Evolutionary conservation across 1,140 invertebrate species (phyloP), one percentile per base, ranked within the genome.

Genomic region (Rhopalosiphum maidis): DNA sequence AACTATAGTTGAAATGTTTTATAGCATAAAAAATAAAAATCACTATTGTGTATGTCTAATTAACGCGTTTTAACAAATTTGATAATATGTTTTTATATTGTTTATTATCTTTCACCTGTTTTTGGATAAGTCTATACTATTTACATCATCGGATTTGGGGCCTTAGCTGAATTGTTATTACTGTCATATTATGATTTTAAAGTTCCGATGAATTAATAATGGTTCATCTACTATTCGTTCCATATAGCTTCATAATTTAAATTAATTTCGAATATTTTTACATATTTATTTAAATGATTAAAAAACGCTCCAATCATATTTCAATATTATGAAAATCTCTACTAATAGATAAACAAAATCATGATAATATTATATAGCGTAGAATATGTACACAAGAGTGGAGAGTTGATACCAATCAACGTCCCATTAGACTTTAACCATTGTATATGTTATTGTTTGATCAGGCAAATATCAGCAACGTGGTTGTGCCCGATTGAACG

Each of bases 401-500:
- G 21, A 77, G 30, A 18, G 60, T 77, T 77, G 60, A 77, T 77
- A 77, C 60, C 60, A 18, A 77, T 77, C 60, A 77, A n/a, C 60
- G 7, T n/a, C 60, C 25, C 60, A 77, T 35, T 77, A 77, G 15
- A n/a, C 15, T 77, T 35, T n/a, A 77, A 77, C 60, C 60, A 77
- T 77, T n/a, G 15, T 77, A 77, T n/a, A 77, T 15, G 60, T 77
- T 83, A 83, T 83, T 83, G 82, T 83, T 83, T 83, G 37, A 83
- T 83, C 82, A 83, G 82, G 22, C n/a, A 22, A 23, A 46, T 87
- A 87, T 46, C 9, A 15, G 15, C 41, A 30, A 87, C 11, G 43
- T 21, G 25, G 85, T 48, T 30, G 41, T 87, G 43, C 25, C 37
- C 85, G 85, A 87, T 87, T n/a, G 41, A 87, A 46, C 25, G 43